Base-by-base conservation (phyloP, 2,888 invertebrate species). In the Nomada fucata region DNA sequence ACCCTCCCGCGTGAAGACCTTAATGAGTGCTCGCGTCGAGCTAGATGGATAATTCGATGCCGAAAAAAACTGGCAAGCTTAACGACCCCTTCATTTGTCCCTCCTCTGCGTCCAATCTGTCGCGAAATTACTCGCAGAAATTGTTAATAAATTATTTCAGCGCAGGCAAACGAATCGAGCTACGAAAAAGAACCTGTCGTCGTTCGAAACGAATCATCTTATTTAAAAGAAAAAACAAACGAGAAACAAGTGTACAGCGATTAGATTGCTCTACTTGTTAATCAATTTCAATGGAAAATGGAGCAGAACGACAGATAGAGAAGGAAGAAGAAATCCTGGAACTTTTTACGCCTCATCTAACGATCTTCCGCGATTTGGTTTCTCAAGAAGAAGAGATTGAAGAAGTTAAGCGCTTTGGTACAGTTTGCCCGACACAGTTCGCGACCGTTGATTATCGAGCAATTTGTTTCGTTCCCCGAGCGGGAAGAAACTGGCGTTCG, bases 21-120 rank as follows among this genome's bases (percentile, higher is more conserved):
- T 82, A 81, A 82, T 81, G 81, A 82, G 81, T 71, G 47, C 70
- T 82, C 75, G 65, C 65, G 36, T 60, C 63, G 52, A 69, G 79
- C 29, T 71, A 26, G 75, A 44, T 75, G 80, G 70, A 82, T 82
- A 80, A 82, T 82, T 82, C 36, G 69, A 77, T 53, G 78, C 69
- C 64, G 79, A 70, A 79, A 79, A 79, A 79, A 79, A 47, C 78
- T 65, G 79, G 78, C 79, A 77, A 52, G 23, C 78, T 65, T 70
- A 76, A 76, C 76, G 78, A 69, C 15, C 77, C 15, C 60, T 59
- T n/a, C 13, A 20, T 29, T 18, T 11, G 61, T 20, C 23, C 7
- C 10, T 53, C 53, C 52, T 47, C 36, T 18, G 18, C 20, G n/a
- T 15, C 29, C 36, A 13, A 20, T 10, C 42, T 10, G n/a, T 18